These are phyloP conservation scores for Cyphomyrus discorhynchus DNA, from an alignment of 2,113 vertebrate species.

Conservation along the genomic window DNA sequence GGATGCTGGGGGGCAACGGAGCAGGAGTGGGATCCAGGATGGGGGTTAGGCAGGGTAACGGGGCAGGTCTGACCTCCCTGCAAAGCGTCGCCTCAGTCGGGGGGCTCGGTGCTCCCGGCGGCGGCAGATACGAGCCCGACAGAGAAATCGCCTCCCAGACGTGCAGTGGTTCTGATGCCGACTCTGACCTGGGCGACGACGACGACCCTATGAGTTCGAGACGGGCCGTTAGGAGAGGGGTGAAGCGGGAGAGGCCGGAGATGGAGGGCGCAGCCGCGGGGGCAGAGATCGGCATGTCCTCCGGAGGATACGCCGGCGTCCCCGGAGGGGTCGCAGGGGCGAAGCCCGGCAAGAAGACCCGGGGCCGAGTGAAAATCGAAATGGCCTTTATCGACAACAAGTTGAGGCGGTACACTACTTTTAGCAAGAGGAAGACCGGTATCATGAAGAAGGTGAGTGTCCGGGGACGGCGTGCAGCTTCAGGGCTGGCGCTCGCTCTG, in stretches of 20 bases:
- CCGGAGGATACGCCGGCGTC: conserved; percentile 49
- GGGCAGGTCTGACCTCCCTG: conserved; percentile 33
- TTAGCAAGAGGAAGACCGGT: conserved; percentile 83
- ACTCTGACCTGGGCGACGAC: conserved; percentile 76
- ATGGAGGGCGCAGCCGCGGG: conserved; percentile 48
- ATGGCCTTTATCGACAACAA: conserved; percentile 87
- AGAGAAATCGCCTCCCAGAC: conserved; percentile 36
- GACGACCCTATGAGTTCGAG: conserved; percentile 58
- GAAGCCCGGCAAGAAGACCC: conserved; percentile 86
- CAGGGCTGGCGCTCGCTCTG: background rate
- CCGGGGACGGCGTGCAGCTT: background rate
- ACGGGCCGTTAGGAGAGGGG: conserved; percentile 46
- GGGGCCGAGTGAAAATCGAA: conserved; percentile 89
- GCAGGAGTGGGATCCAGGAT: conserved; percentile 47
- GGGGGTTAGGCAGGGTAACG: conserved; percentile 47
- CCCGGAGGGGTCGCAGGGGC: conserved; percentile 65
- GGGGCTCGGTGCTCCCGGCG: conserved; percentile 40
- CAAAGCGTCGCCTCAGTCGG: conserved; percentile 42
- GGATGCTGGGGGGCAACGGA: conserved; percentile 41
- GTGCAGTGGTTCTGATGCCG: conserved; percentile 70
- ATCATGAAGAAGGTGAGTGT: conserved; percentile 77
- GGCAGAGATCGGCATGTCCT: conserved; percentile 42
- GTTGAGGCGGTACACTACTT: conserved; percentile 78
- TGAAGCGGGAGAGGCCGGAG: conserved; percentile 67
- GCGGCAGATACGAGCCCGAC: conserved; percentile 41